Base-by-base conservation (phyloP, 2,113 vertebrate species). In the Nothobranchius kuhntae region DNA sequence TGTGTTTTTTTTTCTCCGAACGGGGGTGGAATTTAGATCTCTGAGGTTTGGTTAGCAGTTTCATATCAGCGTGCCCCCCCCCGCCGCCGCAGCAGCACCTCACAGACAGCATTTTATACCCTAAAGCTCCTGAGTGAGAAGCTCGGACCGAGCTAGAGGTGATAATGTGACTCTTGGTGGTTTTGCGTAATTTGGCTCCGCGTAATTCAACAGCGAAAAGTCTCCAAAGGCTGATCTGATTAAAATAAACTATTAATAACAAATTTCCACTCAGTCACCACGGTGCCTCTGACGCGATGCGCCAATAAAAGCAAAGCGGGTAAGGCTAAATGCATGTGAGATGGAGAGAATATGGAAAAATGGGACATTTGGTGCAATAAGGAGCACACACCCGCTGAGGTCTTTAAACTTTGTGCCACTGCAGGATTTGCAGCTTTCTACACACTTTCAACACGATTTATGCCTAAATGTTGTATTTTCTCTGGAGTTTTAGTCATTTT, bases 21-120 rank as follows among this genome's bases (percentile, higher is more conserved):
- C 65, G 77, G 87, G 30, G 85, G 88, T 87, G 85, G 89, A 91
- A 87, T 92, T 91, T 90, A 89, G 91, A 93, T 91, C 89, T 83
- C 73, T 80, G 82, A 82, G 89, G 86, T 82, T 90, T 86, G 75
- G 73, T 80, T 81, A 78, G 73, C 84, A 40, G 76, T 71, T 86
- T 86, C 72, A 83, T 21, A 21, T 21, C 21, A 21, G 21, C 21
- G 21, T 21, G 21, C 21, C 21, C 21, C 21, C 1, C 21, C 21
- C n/a, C n/a, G n/a, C n/a, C 75, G 77, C 86, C 76, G 72, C 44
- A 40, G 71, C 61, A 53, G 60, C 81, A 52, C 65, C 60, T 68
- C 78, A 59, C 76, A 60, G 70, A 60, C 61, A 60, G 30, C 42
- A 8, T 52, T 77, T 75, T 54, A 61, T 45, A 46, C 51, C 47